Evolutionary conservation across 2,888 invertebrate genomes (phyloP).

Genomic region (Leptarthrus brevirostris): DNA sequence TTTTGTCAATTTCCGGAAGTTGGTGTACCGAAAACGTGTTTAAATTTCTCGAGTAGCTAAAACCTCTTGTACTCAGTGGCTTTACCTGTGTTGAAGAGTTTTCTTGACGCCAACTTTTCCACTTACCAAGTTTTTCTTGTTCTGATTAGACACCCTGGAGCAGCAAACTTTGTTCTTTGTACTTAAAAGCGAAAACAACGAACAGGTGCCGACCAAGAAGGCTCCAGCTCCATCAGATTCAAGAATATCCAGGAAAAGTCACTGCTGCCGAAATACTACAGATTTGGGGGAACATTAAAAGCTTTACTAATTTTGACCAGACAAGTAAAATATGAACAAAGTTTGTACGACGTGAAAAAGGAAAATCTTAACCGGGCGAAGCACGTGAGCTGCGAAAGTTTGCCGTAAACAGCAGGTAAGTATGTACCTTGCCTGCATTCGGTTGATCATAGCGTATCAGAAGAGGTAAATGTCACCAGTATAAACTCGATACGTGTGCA

Average conservation of each 20-base stretch:
- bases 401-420: conserved; percentile 12
- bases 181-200: conserved; percentile 20
- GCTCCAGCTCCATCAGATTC: conserved; percentile 1
- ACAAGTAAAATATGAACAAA: conserved; percentile 44
- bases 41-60: conserved; percentile 18
- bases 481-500: conserved; percentile 38
- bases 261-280: not conserved
- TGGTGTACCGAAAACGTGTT: conserved; percentile 8
- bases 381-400: conserved; percentile 33
- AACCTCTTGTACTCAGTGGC: not conserved
- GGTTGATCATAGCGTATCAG: conserved; percentile 23
- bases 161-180: conserved; percentile 38
- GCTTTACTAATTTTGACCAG: conserved; percentile 44
- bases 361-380: conserved; percentile 12
- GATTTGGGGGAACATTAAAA: conserved; percentile 5
- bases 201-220: conserved; percentile 31
- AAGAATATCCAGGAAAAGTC: too few species aligned
- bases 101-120: conserved; percentile 35
- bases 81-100: too few species aligned
- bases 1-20: conserved; percentile 16
- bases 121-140: conserved; percentile 41
- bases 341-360: conserved; percentile 31
- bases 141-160: conserved; percentile 40
- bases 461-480: conserved; percentile 23
- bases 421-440: too few species aligned